These are phyloP conservation scores for Clarias platycephalus DNA, from an alignment of 2,797 vertebrate species.

Conservation along the genomic window DNA sequence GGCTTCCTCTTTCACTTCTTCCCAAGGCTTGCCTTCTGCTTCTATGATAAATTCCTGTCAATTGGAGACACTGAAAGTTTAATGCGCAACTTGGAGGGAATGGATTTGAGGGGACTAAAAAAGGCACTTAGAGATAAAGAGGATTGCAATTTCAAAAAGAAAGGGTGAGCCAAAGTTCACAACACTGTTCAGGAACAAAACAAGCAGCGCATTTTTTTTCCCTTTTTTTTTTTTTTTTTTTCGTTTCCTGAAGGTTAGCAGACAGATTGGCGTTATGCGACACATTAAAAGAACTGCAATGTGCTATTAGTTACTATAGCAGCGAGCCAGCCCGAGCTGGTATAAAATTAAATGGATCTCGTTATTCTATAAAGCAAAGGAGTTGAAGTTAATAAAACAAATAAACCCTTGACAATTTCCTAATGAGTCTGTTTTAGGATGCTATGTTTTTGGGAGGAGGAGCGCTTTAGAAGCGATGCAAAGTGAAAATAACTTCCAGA, in stretches of 20 bases:
- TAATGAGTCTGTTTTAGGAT: not conserved
- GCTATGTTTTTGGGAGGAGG: not conserved
- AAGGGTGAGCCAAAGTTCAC: slow-evolving; percentile 73
- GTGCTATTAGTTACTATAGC: slow-evolving; percentile 25
- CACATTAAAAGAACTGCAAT: slow-evolving; percentile 24
- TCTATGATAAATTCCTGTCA: slow-evolving; percentile 38
- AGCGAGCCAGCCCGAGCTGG: not conserved
- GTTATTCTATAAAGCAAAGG: not conserved
- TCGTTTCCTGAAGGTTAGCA: slow-evolving; percentile 2
- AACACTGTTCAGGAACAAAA: slow-evolving; percentile 64
- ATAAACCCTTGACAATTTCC: slow-evolving; percentile 15
- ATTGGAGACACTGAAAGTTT: slow-evolving; percentile 61
- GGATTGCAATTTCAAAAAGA: slow-evolving; percentile 70
- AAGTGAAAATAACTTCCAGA: not conserved
- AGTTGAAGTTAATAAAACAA: slow-evolving; percentile 5
- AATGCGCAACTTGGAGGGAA: slow-evolving; percentile 71
- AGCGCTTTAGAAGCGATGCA: not conserved
- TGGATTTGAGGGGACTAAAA: slow-evolving; percentile 65
- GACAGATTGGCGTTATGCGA: slow-evolving; percentile 34
- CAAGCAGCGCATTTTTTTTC: slow-evolving; percentile 33
- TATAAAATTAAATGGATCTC: slow-evolving; percentile 6
- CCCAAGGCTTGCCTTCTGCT: slow-evolving; percentile 11
- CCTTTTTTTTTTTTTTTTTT: not conserved
- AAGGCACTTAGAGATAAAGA: slow-evolving; percentile 74
- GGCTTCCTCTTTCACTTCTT: slow-evolving; percentile 41